phyloP scores from a whole-genome alignment of 2,113 vertebrate genomes.

The Pomatorhinus ruficollis region DNA sequence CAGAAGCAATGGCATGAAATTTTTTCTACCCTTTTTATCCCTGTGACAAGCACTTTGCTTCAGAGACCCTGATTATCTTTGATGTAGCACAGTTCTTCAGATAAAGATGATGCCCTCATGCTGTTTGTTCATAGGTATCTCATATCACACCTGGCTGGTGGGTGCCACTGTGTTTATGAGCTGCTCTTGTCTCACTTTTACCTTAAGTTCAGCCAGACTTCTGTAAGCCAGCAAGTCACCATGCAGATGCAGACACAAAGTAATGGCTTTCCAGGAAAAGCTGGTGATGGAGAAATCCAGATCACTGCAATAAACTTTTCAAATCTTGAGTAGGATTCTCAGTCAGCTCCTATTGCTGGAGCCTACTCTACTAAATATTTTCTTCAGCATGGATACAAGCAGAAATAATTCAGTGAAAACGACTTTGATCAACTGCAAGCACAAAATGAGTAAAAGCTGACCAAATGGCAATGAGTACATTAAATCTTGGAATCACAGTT shows the following conservation, averaged over 20 bases:
- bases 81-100: fast-evolving
- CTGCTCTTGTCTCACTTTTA: neutral
- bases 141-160: neutral
- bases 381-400: neutral
- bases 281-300: neutral
- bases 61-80: neutral
- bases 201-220: neutral
- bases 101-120: neutral
- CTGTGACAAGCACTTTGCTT: neutral
- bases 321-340: neutral
- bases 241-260: neutral
- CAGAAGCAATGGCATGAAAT: neutral
- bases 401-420: neutral
- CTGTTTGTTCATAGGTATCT: neutral
- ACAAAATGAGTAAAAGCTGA: neutral
- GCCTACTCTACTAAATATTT: neutral
- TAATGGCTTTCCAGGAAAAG: neutral
- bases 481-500: neutral
- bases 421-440: neutral
- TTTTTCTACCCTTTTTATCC: neutral
- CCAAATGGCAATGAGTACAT: neutral
- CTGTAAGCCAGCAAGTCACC: neutral
- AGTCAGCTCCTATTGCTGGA: neutral
- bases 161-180: neutral
- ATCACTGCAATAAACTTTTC: neutral